Base-by-base conservation (phyloP, 2,113 vertebrate genomes). In the Oryzias celebensis region DNA sequence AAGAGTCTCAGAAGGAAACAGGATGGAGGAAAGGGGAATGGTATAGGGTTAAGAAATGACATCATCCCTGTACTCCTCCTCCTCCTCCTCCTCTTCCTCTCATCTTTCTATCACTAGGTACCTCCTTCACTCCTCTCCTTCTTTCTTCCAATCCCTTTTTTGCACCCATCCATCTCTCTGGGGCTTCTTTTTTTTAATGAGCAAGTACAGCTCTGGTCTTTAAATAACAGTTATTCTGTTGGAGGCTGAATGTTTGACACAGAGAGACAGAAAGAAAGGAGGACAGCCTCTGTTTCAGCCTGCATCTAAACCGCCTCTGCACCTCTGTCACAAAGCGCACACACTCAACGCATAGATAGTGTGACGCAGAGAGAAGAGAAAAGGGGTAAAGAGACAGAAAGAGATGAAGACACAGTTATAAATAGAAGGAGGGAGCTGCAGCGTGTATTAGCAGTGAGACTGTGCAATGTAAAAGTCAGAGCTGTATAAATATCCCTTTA, bases 31-130 rank as follows among this genome's bases (percentile, higher is more conserved):
- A 58, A 71, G 61, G 66, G 78, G 73, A 73, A 77, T 36, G 4
- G 66, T 58, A 76, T 31, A 70, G 80, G 83, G 78, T 83, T 86
- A 87, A 87, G 73, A 70, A 69, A 88, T 89, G 84, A 90, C 89
- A 89, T 88, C 89, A 89, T 86, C 74, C 68, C 36, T 73, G 55
- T 76, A 45, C 44, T 51, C 47, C 44, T 52, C 41, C 52, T 51
- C 28, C 41, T 51, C 47, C 44, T 52, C 41, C 52, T 51, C 28
- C 41, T 18, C 20, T 63, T 65, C 50, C 68, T 64, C 56, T 52
- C 75, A 74, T 77, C 80, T 66, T 50, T 66, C 73, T 71, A 79
- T 79, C 72, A 50, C 68, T 23, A 50, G 68, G 68, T 74, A 43
- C 76, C 80, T 75, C 85, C 74, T 78, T 69, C 48, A 36, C 53